Conservation (phyloP, 2,113 vertebrate species). For the Lampris megalopsis region DNA sequence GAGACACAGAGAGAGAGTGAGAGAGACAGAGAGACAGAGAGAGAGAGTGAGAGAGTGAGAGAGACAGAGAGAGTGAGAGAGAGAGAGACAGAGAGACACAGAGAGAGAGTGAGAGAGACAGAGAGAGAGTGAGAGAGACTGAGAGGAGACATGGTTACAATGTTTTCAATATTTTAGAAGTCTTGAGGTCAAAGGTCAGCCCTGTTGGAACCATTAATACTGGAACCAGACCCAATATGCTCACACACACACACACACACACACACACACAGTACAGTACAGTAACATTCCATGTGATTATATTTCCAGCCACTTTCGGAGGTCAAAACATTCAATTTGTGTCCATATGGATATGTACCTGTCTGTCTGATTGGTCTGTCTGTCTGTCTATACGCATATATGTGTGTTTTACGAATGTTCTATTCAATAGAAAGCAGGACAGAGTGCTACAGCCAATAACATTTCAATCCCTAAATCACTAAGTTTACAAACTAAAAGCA, state of each 20-base stretch:
- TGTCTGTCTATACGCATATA: neutral
- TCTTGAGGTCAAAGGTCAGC: constrained; percentile 58
- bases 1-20: too few relatives aligned
- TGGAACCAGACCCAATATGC: neutral
- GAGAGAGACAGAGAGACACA: neutral
- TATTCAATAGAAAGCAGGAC: too few relatives aligned
- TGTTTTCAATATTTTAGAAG: constrained; percentile 41
- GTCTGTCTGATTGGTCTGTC: constrained; percentile 9
- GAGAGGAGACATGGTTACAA: neutral
- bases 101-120: neutral
- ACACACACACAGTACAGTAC: constrained; percentile 4
- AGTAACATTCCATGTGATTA: too few relatives aligned
- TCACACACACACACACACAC: constrained; percentile 30
- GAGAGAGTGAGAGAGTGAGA: neutral
- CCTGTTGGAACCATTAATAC: constrained; percentile 61
- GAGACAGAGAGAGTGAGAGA: neutral
- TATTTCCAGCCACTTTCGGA: too few relatives aligned
- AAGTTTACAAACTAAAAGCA: too few relatives aligned
- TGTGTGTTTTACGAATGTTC: too few relatives aligned
- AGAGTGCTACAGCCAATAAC: too few relatives aligned
- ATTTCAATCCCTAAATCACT: too few relatives aligned
- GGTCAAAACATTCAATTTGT: too few relatives aligned
- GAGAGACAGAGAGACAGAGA: too few relatives aligned
- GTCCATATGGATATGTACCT: neutral
- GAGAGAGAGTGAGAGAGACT: neutral